Evolutionary conservation across 2,113 vertebrate species (phyloP), one percentile per base, ranked within the genome.

Genomic region (Peromyscus californicus): DNA sequence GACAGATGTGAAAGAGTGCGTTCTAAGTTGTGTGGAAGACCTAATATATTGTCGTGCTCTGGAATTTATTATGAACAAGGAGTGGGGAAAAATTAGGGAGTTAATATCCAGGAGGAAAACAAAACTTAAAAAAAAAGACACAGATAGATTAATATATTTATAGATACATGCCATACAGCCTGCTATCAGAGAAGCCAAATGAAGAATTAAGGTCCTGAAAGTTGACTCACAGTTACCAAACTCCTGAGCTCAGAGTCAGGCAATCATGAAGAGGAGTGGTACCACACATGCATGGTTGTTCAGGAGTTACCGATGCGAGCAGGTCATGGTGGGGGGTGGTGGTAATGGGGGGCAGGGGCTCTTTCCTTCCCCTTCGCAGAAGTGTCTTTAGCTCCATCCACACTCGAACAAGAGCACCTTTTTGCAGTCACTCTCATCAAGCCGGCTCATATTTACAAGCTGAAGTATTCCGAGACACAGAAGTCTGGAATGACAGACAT

Each of bases 401-500:
- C 10, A 51, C 76, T 96, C 96, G 90, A 59, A 96, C 86, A 98
- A 98, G 95, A 75, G 29, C 29, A 95, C 1, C 54, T 70, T 96
- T 24, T 94, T 97, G 74, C 76, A 96, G 21, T 74, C 92, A 84
- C 87, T 91, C 86, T 98, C 97, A 95, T 93, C 94, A 98, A 97
- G 79, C 16, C 39, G 93, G 15, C 15, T 95, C 26, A 17, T 95
- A 94, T 96, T 83, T 95, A 96, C 48, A 79, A 89, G 63, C 57
- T 61, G 86, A 97, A 91, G 95, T 97, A 96, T 97, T 88, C 96
- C 82, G 69, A 97, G 92, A 82, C 51, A 57, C 75, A 57, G 89
- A 97, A 95, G 79, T 95, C 85, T 98, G 83, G 96, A 98, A 97
- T 97, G 97, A 94, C 96, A 98, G 95, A 74, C 78, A 98, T 97